Conservation (phyloP, 2,797 vertebrate genomes). For the Smutsia gigantea region DNA sequence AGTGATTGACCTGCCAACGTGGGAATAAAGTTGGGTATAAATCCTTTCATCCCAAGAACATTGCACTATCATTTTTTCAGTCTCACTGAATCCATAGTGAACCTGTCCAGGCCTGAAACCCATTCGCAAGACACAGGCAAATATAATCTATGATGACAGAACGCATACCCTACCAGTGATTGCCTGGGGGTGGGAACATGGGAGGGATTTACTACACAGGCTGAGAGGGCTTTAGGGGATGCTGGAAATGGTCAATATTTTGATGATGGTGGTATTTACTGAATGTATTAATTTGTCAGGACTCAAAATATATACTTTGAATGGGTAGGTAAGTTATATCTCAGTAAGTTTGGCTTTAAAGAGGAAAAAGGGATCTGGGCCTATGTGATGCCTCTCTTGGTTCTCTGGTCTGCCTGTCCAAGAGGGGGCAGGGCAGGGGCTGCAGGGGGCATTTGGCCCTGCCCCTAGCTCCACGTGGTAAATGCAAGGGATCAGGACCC, state of each 20-base stretch:
- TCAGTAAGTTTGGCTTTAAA: conserved; percentile 54
- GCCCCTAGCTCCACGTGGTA: background rate
- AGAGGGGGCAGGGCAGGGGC: accelerated
- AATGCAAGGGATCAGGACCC: background rate
- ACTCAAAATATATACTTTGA: conserved; percentile 45
- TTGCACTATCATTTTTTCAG: no score
- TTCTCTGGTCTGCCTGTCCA: background rate
- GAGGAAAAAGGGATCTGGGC: background rate
- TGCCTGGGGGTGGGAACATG: background rate
- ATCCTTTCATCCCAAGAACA: no score
- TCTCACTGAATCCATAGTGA: no score
- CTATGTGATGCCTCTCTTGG: background rate
- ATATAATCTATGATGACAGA: background rate
- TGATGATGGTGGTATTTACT: background rate
- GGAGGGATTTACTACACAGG: background rate
- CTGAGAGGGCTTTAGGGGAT: background rate
- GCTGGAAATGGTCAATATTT: background rate
- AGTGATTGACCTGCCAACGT: no score
- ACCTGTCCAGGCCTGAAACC: no score
- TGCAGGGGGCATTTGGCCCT: background rate
- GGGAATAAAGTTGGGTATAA: no score
- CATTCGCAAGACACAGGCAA: background rate
- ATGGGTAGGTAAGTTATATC: background rate
- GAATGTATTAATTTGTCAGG: background rate
- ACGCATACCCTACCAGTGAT: no score